Base-by-base conservation (phyloP, 2,113 vertebrate genomes). In the Nesoenas mayeri region DNA sequence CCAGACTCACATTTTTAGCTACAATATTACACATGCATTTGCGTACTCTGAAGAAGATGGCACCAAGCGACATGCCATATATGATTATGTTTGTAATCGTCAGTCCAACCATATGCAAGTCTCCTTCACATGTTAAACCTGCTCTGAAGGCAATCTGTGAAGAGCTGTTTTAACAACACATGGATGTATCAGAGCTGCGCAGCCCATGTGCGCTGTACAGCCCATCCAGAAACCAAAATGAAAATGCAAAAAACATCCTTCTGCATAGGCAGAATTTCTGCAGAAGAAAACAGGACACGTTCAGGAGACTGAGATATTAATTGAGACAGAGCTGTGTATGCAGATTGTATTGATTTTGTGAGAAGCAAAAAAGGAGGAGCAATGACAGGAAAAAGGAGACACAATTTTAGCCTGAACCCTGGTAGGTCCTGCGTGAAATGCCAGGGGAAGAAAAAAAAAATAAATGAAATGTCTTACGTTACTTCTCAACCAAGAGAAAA, bases 281-380 rank as follows among this genome's bases (percentile, higher is more conserved):
- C 57, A 48, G 2, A 5, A 81, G 48, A 42, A 42, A 79, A 56
- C 9, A 34, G 62, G 16, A 14, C 44, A 20, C 31, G 38, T 8
- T 40, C 61, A 93, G 44, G 24, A 77, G 81, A 85, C n/a, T 48
- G 25, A 11, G 62, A 15, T 9, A 67, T 0, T 0, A n/a, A 65
- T 53, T 1, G 0, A 89, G 73, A 67, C 47, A 81, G 21, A 72
- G 38, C 31, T 34, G 26, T 4, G 26, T 19, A 31, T 0, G 1
- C 15, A 44, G 44, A 69, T 65, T 44, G 26, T 54, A 48, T 31
- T 8, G 0, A 17, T 18, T 74, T 58, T 53, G 53, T 5, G 4
- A 2, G 12, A 85, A 79, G 38, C 38, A 36, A 11, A 56, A 38
- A 87, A 74, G 31, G 8, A 85, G 15, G 3, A 64, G 21, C 17